These are phyloP conservation scores for Lipophrys pholis DNA, from an alignment of 2,113 vertebrate species.

Conservation along the genomic window DNA sequence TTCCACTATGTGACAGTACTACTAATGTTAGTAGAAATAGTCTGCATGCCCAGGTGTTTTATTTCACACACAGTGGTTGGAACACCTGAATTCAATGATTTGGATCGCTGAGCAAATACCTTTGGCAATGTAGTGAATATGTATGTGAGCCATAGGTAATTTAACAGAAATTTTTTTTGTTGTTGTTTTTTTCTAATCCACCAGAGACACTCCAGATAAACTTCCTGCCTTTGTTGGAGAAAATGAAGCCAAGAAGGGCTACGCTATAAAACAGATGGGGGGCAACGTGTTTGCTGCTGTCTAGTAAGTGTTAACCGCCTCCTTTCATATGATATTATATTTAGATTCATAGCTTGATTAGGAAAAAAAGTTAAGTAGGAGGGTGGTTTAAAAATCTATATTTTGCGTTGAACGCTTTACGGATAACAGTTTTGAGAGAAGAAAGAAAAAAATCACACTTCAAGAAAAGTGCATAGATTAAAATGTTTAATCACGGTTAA, in stretches of 20 bases:
- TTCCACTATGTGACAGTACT: no score
- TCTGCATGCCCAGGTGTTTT: no score
- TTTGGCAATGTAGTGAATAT: no score
- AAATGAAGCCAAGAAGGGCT: conserved; percentile 93
- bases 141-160: not conserved
- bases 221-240: conserved; percentile 91
- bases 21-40: no score
- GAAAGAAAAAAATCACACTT: no score
- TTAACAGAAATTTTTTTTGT: conserved; percentile 15
- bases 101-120: no score
- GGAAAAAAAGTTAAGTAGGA: no score
- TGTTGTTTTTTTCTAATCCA: conserved; percentile 9
- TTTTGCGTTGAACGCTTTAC: not conserved
- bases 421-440: no score
- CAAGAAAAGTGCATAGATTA: not conserved
- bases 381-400: not conserved
- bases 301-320: conserved; percentile 84
- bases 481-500: not conserved
- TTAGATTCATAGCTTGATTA: not conserved
- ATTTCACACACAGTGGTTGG: no score
- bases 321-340: not conserved
- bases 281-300: conserved; percentile 95
- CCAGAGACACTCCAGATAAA: conserved; percentile 91
- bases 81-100: no score
- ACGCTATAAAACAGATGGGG: conserved; percentile 88